These are phyloP conservation scores for Hirtodrosophila cameraria DNA, from an alignment of 2,888 invertebrate species.

Conservation along the genomic window DNA sequence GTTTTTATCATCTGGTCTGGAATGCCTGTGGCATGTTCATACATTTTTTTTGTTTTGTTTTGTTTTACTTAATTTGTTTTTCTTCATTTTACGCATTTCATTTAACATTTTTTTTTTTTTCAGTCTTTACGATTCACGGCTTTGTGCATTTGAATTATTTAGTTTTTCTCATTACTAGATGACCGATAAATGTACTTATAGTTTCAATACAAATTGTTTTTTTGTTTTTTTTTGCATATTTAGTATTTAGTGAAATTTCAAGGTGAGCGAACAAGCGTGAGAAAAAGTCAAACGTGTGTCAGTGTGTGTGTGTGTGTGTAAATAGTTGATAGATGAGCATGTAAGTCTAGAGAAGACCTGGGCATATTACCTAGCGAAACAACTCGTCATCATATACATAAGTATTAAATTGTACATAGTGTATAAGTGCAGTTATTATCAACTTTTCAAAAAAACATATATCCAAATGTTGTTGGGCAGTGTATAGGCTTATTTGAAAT, in stretches of 20 bases:
- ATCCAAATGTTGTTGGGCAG: conserved; percentile 52
- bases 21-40: conserved; percentile 24
- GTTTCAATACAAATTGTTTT: conserved; percentile 39
- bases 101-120: conserved; percentile 49
- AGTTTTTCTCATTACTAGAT: conserved; percentile 45
- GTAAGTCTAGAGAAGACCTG: conserved; percentile 11
- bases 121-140: conserved; percentile 83
- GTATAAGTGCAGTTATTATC: conserved; percentile 66
- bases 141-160: conserved; percentile 80
- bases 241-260: conserved; percentile 39
- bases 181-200: conserved; percentile 57
- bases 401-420: conserved; percentile 10
- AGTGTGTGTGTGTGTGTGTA: conserved; percentile 11
- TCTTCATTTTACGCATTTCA: conserved; percentile 19
- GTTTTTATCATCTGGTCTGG: conserved; percentile 33
- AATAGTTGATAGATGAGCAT: conserved; percentile 37
- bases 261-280: conserved; percentile 57
- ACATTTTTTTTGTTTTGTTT: conserved; percentile 18
- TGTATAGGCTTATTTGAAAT: conserved; percentile 45
- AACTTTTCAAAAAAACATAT: conserved; percentile 45
- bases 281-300: conserved; percentile 39
- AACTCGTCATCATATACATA: conserved; percentile 10
- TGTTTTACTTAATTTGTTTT: conserved; percentile 3
- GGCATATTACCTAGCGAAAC: conserved; percentile 5
- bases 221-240: conserved; percentile 29